Base-by-base conservation (phyloP, 2,888 invertebrate genomes). In the Cheilosia vernalis region DNA sequence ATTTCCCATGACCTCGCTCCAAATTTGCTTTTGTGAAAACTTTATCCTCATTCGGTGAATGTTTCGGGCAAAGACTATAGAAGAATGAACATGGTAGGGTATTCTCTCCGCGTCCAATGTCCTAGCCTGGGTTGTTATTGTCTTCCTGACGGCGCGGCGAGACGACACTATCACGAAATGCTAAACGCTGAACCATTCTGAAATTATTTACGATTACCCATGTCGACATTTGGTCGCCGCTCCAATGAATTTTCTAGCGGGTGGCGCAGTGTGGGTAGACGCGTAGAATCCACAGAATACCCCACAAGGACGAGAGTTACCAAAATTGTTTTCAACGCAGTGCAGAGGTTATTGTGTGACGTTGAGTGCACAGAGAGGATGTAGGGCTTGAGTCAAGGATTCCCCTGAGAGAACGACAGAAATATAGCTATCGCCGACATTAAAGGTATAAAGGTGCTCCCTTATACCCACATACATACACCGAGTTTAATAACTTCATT, bases 221-320 rank as follows among this genome's bases (percentile, higher is more conserved):
- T 74, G 84, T 84, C 84, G 84, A 84, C 84, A 70, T 84, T 84
- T 76, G 84, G 84, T 84, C 84, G 84, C 79, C 84, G 53, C 69
- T 60, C 58, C 74, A 74, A 84, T 80, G 84, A 84, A 84, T 79
- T 84, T 70, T 55, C 53, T 21, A 30, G 53, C 27, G 42, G 24
- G 64, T 40, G 40, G 21, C 7, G 21, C 7, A 4, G 27, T 21
- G 24, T 21, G 24, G 67, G 19, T 9, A 21, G 17, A 40, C 37
- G 37, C 37, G 13, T 37, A 37, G 21, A 15, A 44, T 15, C 2
- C 37, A 4, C 13, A 37, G 21, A 15, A 44, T 15, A 44, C 2
- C 19, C 7, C 53, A 37, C 63, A 70, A 69, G 67, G 83, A 63
- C 63, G 51, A 42, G 42, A 61, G 44, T 47, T 61, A 4, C 61